phyloP scores from a whole-genome alignment of 2,113 vertebrate genomes.

The Gambusia holbrooki region DNA sequence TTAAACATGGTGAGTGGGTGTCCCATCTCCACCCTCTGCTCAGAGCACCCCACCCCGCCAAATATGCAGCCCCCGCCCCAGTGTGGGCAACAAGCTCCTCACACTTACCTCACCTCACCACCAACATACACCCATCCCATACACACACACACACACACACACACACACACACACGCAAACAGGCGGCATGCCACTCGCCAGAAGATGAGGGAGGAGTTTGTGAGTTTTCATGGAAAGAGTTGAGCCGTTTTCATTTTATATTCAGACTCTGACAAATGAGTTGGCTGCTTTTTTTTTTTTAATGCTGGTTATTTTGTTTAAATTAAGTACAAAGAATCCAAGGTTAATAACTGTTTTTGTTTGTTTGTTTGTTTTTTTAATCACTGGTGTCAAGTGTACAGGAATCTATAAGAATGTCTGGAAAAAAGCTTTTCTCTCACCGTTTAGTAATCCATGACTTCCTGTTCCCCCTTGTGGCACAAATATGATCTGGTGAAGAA shows the following conservation, averaged over 20 bases:
- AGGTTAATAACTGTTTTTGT: no score
- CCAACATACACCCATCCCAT: slow-evolving; percentile 26
- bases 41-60: slow-evolving; percentile 45
- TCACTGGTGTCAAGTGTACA: no score
- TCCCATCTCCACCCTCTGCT: slow-evolving; percentile 18
- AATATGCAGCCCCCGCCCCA: slow-evolving; percentile 58
- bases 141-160: slow-evolving; percentile 1
- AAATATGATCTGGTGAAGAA: neutral
- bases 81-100: slow-evolving; percentile 57
- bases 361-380: no score
- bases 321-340: neutral
- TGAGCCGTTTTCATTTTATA: slow-evolving; percentile 39
- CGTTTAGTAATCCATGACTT: neutral
- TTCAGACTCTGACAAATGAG: neutral
- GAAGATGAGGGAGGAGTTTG: slow-evolving; percentile 38
- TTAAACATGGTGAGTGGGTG: neutral
- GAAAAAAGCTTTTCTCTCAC: neutral
- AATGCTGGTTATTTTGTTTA: neutral
- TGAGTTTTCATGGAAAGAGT: slow-evolving; percentile 59
- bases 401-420: no score
- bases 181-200: slow-evolving; percentile 20
- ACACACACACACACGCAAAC: slow-evolving; percentile 1
- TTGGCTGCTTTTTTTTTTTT: neutral
- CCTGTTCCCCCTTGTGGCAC: neutral
- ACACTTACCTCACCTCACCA: slow-evolving; percentile 52